Percentiles rank a stretch among this genome's conserved stretches.
phyloP scores from a whole-genome alignment of 2,888 invertebrate genomes.

The Sinopyrophorus schimmeli region DNA sequence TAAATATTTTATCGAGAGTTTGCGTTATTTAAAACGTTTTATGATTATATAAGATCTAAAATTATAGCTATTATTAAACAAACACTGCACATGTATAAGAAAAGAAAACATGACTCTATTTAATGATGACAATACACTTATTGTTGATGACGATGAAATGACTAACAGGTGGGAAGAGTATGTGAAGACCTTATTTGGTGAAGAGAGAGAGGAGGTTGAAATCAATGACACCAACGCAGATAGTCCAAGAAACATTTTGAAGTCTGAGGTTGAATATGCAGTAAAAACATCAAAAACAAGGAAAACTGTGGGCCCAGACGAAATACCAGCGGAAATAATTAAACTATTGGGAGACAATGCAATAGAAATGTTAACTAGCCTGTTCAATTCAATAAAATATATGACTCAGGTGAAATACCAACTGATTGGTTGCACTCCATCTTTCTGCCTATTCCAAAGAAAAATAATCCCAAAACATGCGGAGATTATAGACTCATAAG shows the following conservation, averaged over 20 bases:
- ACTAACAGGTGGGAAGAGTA: slow-evolving; percentile 1
- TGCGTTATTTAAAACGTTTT: too few relatives aligned
- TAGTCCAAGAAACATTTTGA: slow-evolving; percentile 1
- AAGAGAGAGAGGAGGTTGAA: slow-evolving; percentile 2
- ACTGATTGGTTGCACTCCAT: slow-evolving; percentile 5
- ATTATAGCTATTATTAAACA: too few relatives aligned
- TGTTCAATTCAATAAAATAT: slow-evolving; percentile 10
- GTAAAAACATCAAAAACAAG: slow-evolving; percentile 2
- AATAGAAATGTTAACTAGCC: neutral
- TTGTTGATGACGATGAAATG: slow-evolving; percentile 1
- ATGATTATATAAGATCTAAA: too few relatives aligned
- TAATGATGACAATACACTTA: slow-evolving; percentile 6
- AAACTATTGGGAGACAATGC: slow-evolving; percentile 2
- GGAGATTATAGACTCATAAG: slow-evolving; percentile 17
- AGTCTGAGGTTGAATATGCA: slow-evolving; percentile 1
- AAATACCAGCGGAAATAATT: slow-evolving; percentile 2
- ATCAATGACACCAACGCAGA: neutral
- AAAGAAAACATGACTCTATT: slow-evolving; percentile 6
- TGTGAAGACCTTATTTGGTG: neutral
- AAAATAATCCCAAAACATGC: slow-evolving; percentile 14
- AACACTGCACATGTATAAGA: slow-evolving; percentile 5
- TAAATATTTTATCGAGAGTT: too few relatives aligned
- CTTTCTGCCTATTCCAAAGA: slow-evolving; percentile 12
- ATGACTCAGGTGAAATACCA: slow-evolving; percentile 8
- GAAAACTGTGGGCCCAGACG: slow-evolving; percentile 2